Evolutionary conservation across 1,140 invertebrate species (phyloP).

Genomic region (Drosophila micromelanica): DNA sequence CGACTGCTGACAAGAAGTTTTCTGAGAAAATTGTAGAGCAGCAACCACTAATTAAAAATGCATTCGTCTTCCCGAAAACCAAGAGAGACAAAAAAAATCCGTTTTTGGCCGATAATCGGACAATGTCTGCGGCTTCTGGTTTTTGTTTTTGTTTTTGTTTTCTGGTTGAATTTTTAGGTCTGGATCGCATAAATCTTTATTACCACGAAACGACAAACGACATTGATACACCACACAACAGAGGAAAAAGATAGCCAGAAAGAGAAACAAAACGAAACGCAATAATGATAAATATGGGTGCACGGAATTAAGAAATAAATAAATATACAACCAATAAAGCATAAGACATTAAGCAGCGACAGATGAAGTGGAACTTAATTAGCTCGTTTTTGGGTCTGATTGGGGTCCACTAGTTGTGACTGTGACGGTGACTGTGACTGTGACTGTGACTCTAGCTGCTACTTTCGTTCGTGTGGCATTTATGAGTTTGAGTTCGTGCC

Average conservation of each 20-base stretch:
- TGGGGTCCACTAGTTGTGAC: neutral
- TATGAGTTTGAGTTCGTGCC: slow-evolving; percentile 32
- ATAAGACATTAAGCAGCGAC: slow-evolving; percentile 53
- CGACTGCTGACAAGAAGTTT: slow-evolving; percentile 23
- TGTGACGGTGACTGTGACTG: neutral
- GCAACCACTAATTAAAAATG: slow-evolving; percentile 68
- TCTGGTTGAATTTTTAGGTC: slow-evolving; percentile 1
- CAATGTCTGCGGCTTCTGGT: slow-evolving; percentile 31
- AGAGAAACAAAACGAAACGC: slow-evolving; percentile 3
- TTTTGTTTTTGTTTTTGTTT: neutral
- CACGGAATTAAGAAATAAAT: slow-evolving; percentile 65
- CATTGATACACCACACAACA: slow-evolving; percentile 53
- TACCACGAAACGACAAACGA: slow-evolving; percentile 66
- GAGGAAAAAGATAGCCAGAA: too few relatives aligned
- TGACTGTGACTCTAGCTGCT: neutral
- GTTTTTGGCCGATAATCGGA: slow-evolving; percentile 39
- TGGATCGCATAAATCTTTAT: slow-evolving; percentile 66
- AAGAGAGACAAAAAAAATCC: slow-evolving; percentile 9
- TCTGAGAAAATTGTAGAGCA: slow-evolving; percentile 35
- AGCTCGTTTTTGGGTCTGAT: slow-evolving; percentile 14
- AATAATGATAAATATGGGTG: slow-evolving; percentile 58
- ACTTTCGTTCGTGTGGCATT: too few relatives aligned
- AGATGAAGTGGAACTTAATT: slow-evolving; percentile 51
- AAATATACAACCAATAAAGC: slow-evolving; percentile 61
- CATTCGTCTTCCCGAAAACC: slow-evolving; percentile 54